Evolutionary conservation across 2,888 invertebrate species (phyloP), one percentile per base, ranked within the genome.

Genomic region (Cataglyphis altisquamis): DNA sequence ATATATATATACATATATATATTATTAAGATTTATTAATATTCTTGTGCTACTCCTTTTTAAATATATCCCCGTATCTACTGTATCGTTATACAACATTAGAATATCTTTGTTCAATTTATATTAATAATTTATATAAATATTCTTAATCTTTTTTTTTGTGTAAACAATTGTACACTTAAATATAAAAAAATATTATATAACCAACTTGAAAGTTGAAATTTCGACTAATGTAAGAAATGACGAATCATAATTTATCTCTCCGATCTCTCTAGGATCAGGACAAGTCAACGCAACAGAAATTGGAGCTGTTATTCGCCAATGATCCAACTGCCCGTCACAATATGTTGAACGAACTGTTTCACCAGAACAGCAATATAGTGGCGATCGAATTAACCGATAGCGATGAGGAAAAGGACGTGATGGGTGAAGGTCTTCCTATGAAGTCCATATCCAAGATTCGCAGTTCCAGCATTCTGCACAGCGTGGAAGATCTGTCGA

Each of bases 401-500:
- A 95, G 96, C 87, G 96, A 96, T 85, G 96, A 96, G 87, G 95
- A 96, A 55, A 96, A 96, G 88, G 96, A 96, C 84, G 95, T 95
- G 63, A 95, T 96, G 90, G 96, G 96, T 25, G 96, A 96, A 88
- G 95, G 95, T 12, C 94, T 96, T 36, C 95, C 95, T 62, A 95
- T 96, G 90, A 96, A 96, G 84, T 96, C 96, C 57, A 96, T 96
- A 88, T 95, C 97, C 1, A 97, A 97, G 36, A 97, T 97, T 1
- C 95, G 97, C 10, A 97, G 97, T 12, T 97, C 97, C 0, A 97
- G 97, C 3, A 96, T 97, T 75, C 95, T 97, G 8, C 97, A 97
- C 92, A 97, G 97, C 0, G 97, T 97, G 0, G 97, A 97, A 92
- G 97, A 97, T 91, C 95, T 97, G 15, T 97, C 97, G 67, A 97